Percentiles rank a stretch among this genome's conserved stretches.
These are phyloP conservation scores for Ennomos fuscantarius DNA, from an alignment of 2,888 invertebrate species.

Conservation along the genomic window DNA sequence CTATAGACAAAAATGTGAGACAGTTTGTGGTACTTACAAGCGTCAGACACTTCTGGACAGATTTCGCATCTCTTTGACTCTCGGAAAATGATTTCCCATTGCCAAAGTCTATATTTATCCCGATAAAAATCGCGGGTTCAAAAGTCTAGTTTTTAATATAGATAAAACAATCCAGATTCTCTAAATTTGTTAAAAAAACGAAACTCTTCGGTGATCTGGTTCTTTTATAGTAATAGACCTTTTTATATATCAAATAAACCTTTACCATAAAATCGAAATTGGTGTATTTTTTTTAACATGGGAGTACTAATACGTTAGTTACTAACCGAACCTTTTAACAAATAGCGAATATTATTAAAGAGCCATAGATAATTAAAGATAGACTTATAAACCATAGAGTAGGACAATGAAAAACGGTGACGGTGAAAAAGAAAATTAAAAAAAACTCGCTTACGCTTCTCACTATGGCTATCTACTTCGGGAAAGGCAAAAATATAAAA, in stretches of 20 bases:
- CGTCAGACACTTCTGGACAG: conserved; percentile 2
- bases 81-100: not conserved
- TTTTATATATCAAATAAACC: conserved; percentile 82
- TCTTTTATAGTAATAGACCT: conserved; percentile 70
- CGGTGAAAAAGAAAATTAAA: conserved; percentile 48
- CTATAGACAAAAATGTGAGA: conserved; percentile 5
- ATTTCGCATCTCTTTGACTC: conserved; percentile 4
- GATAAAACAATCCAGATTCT: conserved; percentile 38
- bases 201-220: conserved; percentile 80
- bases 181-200: conserved; percentile 45
- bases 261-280: conserved; percentile 82
- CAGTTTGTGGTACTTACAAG: not conserved
- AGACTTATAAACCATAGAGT: conserved; percentile 34
- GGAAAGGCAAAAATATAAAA: conserved; percentile 50
- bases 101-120: not conserved
- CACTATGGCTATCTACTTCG: conserved; percentile 68
- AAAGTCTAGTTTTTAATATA: conserved; percentile 21
- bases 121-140: not conserved
- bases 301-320: conserved; percentile 78
- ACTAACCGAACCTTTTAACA: conserved; percentile 64
- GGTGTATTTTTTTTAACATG: conserved; percentile 85
- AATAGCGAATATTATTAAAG: conserved; percentile 29
- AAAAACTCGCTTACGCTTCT: conserved; percentile 67
- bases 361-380: conserved; percentile 46
- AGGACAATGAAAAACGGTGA: conserved; percentile 61